A percentile compares a stretch with the other conserved stretches of the same genome.
Evolutionary conservation across 2,888 invertebrate species (phyloP).

Genomic region (Papilio elwesi): DNA sequence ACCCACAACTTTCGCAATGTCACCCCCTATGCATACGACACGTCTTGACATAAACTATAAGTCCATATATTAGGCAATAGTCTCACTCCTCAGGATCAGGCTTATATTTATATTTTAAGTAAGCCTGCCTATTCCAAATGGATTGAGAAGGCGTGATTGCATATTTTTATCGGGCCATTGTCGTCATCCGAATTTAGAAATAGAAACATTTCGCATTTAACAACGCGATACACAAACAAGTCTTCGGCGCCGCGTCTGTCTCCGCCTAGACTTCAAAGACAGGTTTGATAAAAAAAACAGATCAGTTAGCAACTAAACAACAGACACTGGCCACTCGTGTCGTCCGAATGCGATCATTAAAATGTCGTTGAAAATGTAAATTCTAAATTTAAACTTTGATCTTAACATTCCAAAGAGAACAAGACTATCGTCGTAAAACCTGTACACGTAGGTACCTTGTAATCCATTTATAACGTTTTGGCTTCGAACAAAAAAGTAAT

Average conservation of each 20-base stretch:
- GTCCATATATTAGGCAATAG: too few species aligned
- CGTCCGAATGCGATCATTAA: constrained; percentile 24
- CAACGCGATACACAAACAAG: constrained; percentile 16
- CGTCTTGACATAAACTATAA: too few species aligned
- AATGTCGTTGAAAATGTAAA: constrained; percentile 50
- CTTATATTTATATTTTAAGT: too few species aligned
- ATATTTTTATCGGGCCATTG: not conserved
- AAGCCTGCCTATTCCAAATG: too few species aligned
- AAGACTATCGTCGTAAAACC: constrained; percentile 53
- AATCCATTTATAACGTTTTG: not conserved
- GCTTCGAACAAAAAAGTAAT: too few species aligned
- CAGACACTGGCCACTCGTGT: constrained; percentile 49
- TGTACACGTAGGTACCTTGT: not conserved
- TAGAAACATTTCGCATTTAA: constrained; percentile 11
- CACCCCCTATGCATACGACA: too few species aligned
- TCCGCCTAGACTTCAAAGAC: constrained; percentile 44
- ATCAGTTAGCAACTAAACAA: constrained; percentile 57
- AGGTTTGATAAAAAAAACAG: constrained; percentile 41
- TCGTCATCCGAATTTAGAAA: constrained; percentile 17
- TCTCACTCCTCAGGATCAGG: too few species aligned
- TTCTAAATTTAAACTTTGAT: constrained; percentile 56
- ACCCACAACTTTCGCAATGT: too few species aligned
- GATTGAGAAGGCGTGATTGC: too few species aligned
- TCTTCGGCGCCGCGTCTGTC: constrained; percentile 7
- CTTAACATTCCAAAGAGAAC: constrained; percentile 54